Evolutionary conservation across 2,113 vertebrate species (phyloP).

Genomic region (Orientallactaga bullata): DNA sequence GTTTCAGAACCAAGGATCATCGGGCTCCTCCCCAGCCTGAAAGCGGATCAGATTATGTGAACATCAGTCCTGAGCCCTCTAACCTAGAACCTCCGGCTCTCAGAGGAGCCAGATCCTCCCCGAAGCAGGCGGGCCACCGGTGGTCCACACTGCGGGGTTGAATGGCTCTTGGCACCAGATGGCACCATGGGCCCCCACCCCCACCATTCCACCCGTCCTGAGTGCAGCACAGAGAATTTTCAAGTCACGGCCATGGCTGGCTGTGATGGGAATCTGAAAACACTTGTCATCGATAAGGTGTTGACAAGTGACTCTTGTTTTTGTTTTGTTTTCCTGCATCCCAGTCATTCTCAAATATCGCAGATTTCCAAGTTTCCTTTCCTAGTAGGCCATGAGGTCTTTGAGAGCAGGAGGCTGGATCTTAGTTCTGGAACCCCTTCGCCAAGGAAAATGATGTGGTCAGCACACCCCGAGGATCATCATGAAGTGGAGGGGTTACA

Average conservation of each 20-base stretch:
- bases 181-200: fast-evolving
- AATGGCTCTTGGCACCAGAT: background rate
- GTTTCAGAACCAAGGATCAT: background rate
- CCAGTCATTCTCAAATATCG: background rate
- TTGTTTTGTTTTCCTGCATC: background rate
- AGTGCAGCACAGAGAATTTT: background rate
- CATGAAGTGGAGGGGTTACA: background rate
- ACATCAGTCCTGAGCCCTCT: background rate
- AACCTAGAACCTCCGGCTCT: background rate
- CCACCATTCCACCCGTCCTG: background rate
- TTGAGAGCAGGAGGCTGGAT: background rate
- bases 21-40: background rate
- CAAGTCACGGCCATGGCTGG: no score
- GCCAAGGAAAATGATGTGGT: background rate
- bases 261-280: background rate
- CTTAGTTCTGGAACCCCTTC: background rate
- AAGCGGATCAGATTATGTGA: background rate
- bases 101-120: constrained; percentile 11
- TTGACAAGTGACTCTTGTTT: background rate
- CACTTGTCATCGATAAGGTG: background rate
- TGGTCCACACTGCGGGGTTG: background rate
- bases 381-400: background rate
- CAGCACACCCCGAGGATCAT: background rate
- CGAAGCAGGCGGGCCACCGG: background rate
- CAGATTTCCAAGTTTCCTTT: background rate